phyloP scores from a whole-genome alignment of 2,888 invertebrate species.

The Tachina fera region DNA sequence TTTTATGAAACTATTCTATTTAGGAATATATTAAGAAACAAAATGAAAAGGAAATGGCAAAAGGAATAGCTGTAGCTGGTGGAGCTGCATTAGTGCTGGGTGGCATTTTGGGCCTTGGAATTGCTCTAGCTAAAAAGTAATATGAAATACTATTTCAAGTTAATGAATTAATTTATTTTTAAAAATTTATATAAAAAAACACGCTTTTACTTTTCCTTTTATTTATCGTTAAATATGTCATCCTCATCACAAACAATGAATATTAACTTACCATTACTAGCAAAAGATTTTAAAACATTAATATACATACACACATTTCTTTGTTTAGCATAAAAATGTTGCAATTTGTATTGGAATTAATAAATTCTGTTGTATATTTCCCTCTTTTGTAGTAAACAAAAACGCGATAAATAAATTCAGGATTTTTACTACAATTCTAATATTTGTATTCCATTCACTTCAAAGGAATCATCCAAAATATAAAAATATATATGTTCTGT shows the following conservation, averaged over 20 bases:
- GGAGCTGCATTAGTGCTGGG: slow-evolving; percentile 94
- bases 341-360: neutral
- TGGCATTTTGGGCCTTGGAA: slow-evolving; percentile 91
- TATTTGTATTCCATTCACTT: slow-evolving; percentile 7
- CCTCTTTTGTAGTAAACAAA: slow-evolving; percentile 78
- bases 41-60: slow-evolving; percentile 94
- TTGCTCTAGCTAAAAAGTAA: slow-evolving; percentile 88
- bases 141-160: slow-evolving; percentile 41
- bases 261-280: slow-evolving; percentile 3
- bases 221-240: slow-evolving; percentile 3
- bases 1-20: neutral
- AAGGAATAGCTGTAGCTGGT: slow-evolving; percentile 95
- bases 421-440: slow-evolving; percentile 40
- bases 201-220: neutral
- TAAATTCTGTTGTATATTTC: slow-evolving; percentile 37
- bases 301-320: neutral
- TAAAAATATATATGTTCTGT: neutral
- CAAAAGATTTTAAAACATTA: slow-evolving; percentile 11
- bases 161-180: slow-evolving; percentile 34
- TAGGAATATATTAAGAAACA: slow-evolving; percentile 93
- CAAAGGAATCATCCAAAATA: slow-evolving; percentile 19
- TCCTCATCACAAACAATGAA: neutral
- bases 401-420: slow-evolving; percentile 77
- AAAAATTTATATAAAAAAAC: slow-evolving; percentile 16
- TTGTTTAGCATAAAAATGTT: slow-evolving; percentile 8